A percentile compares a stretch with the other conserved stretches of the same genome.
Evolutionary conservation across 2,113 vertebrate species (phyloP).

Genomic region (Strix uralensis): DNA sequence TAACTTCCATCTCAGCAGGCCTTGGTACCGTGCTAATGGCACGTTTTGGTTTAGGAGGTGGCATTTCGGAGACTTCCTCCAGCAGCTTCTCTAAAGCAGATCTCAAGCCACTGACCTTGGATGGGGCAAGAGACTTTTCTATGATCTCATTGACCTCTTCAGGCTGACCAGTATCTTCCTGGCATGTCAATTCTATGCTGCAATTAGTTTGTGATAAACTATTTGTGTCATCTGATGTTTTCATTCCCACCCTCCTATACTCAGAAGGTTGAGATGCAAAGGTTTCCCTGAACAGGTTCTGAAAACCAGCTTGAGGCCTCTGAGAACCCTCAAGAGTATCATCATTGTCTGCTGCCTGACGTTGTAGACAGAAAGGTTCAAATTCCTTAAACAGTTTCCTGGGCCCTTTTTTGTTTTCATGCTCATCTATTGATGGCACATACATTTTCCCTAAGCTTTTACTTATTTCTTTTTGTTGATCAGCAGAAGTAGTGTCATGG

Average conservation of each 20-base stretch:
- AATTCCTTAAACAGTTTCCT: neutral
- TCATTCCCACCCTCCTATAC: neutral
- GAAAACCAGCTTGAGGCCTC: neutral
- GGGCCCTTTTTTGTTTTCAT: neutral
- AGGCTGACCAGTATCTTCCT: neutral
- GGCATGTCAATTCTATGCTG: neutral
- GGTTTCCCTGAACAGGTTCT: neutral
- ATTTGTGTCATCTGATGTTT: neutral
- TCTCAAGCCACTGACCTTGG: neutral
- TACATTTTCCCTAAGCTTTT: neutral
- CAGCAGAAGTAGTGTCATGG: neutral
- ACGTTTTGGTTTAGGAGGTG: neutral
- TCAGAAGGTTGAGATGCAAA: neutral
- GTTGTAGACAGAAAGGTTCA: neutral
- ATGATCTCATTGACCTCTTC: constrained; percentile 47
- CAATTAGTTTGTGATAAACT: neutral
- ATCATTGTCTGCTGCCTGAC: neutral
- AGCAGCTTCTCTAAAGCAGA: constrained; percentile 4
- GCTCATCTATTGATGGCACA: neutral
- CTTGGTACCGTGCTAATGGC: too few species aligned
- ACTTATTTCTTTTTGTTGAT: neutral
- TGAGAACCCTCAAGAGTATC: neutral
- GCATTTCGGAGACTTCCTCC: neutral
- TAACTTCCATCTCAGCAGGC: too few species aligned
- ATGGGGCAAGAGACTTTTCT: neutral